These are phyloP conservation scores for Diaphora mendica DNA, from an alignment of 2,888 invertebrate species.

Conservation along the genomic window DNA sequence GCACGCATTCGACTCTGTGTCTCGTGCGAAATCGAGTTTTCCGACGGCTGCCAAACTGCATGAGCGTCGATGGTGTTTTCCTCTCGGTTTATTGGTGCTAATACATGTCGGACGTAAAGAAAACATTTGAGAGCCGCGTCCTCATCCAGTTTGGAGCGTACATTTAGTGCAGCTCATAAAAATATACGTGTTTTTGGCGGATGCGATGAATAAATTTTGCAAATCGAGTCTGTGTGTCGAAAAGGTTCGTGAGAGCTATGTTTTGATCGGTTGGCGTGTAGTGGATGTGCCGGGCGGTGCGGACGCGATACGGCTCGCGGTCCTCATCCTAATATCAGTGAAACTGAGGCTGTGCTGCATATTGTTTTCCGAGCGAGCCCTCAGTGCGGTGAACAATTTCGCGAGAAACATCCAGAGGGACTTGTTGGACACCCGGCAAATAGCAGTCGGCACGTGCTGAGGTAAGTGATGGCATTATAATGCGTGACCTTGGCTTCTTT, in stretches of 20 bases:
- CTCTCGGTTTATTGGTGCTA: conserved; percentile 76
- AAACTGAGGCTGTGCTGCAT: conserved; percentile 64
- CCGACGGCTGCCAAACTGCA: conserved; percentile 74
- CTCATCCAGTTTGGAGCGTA: conserved; percentile 61
- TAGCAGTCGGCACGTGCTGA: conserved; percentile 72
- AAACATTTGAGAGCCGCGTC: conserved; percentile 65
- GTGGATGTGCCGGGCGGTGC: conserved; percentile 79
- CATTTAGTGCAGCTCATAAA: conserved; percentile 78
- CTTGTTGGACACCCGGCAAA: conserved; percentile 57
- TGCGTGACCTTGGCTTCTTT: conserved; percentile 66
- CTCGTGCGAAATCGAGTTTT: conserved; percentile 76
- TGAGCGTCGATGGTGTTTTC: conserved; percentile 78
- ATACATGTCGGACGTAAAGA: conserved; percentile 70
- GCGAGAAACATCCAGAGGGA: conserved; percentile 53
- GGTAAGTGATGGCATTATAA: conserved; percentile 64
- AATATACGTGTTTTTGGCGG: conserved; percentile 82
- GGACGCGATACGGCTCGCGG: conserved; percentile 70
- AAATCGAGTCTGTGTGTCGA: conserved; percentile 84
- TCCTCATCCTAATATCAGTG: conserved; percentile 68
- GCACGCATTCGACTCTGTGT: conserved; percentile 87
- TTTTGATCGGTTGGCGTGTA: conserved; percentile 81
- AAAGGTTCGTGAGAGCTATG: conserved; percentile 83
- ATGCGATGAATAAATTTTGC: conserved; percentile 87
- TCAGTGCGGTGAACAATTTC: conserved; percentile 52
- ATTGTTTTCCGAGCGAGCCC: conserved; percentile 52